These are phyloP conservation scores for Lepus europaeus DNA, from an alignment of 2,113 vertebrate genomes.

Conservation along the genomic window DNA sequence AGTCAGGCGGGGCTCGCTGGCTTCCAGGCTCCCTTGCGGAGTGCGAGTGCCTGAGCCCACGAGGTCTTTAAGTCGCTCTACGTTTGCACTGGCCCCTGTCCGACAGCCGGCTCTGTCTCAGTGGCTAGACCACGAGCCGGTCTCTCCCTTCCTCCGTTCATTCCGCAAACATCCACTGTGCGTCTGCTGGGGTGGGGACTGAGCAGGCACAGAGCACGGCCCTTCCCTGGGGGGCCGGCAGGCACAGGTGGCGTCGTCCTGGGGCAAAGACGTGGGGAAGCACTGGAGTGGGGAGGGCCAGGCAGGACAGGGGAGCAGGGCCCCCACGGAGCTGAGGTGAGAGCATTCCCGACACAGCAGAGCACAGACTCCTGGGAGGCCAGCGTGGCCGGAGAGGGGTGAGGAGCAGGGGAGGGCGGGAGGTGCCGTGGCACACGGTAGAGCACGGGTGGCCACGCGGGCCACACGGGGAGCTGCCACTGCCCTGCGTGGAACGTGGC, in stretches of 20 bases:
- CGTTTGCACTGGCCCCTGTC: rapidly evolving
- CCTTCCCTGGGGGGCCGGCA: too few species aligned
- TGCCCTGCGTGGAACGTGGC: neutral
- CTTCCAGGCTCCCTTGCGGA: neutral
- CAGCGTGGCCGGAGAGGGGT: neutral
- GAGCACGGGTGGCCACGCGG: neutral
- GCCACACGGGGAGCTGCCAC: neutral
- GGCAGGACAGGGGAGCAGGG: neutral
- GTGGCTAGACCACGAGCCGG: too few species aligned
- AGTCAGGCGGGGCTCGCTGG: rapidly evolving
- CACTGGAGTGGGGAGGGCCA: neutral
- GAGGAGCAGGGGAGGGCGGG: neutral
- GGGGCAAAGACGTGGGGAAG: too few species aligned
- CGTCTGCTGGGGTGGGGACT: neutral
- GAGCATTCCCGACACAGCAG: too few species aligned
- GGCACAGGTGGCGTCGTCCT: too few species aligned
- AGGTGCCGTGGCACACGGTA: neutral
- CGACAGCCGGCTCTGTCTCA: neutral
- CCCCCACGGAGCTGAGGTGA: neutral
- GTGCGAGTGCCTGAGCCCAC: neutral
- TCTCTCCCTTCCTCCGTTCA: too few species aligned
- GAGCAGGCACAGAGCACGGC: neutral
- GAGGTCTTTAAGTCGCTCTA: neutral
- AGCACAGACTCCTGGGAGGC: neutral
- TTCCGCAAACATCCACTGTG: too few species aligned